Evolutionary conservation across 1,140 invertebrate genomes (phyloP).

Genomic region (Tribolium madens): DNA sequence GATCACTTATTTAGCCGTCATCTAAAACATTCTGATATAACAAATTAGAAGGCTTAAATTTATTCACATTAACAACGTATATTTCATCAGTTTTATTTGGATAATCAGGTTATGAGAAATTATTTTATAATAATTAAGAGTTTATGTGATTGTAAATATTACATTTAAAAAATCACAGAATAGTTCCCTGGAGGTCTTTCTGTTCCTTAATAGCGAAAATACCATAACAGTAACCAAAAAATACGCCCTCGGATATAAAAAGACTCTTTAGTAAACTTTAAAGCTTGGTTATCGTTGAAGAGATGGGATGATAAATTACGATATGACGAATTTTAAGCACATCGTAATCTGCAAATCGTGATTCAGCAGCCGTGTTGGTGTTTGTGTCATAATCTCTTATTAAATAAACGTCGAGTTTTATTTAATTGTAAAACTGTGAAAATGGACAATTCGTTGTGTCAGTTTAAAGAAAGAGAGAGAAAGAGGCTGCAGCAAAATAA

Average conservation of each 20-base stretch:
- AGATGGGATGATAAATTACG: slow-evolving; percentile 7
- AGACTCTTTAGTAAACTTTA: not conserved
- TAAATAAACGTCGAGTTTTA: not conserved
- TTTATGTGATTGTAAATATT: not conserved
- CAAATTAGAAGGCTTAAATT: too few relatives aligned
- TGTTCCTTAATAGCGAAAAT: not conserved
- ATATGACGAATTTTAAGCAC: not conserved
- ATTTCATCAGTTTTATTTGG: too few relatives aligned
- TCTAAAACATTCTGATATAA: too few relatives aligned
- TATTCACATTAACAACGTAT: too few relatives aligned
- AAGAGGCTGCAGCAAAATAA: slow-evolving; percentile 18
- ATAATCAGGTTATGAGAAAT: not conserved
- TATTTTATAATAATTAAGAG: not conserved
- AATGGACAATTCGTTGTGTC: not conserved
- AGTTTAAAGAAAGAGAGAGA: not conserved
- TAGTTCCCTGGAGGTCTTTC: not conserved
- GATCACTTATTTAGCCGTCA: too few relatives aligned
- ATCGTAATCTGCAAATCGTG: not conserved
- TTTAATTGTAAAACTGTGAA: not conserved
- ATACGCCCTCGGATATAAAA: slow-evolving; percentile 4
- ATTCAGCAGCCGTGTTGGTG: not conserved
- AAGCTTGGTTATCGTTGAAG: not conserved
- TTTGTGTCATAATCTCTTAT: not conserved
- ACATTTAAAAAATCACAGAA: not conserved
- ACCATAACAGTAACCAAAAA: slow-evolving; percentile 13